phyloP scores from a whole-genome alignment of 2,888 invertebrate genomes.

The Nebria brevicollis region DNA sequence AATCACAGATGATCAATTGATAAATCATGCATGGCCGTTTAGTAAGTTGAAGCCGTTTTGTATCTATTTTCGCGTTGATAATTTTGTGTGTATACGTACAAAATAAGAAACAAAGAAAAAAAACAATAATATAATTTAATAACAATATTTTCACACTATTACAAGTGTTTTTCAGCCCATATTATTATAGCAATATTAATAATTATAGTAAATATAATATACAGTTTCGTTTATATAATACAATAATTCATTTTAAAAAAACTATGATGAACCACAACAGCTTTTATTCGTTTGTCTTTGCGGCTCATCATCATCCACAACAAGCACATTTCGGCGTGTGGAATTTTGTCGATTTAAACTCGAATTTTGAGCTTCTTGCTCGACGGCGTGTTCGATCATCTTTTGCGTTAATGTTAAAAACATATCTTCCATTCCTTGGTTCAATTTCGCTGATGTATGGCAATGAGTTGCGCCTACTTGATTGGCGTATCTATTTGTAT shows the following conservation, averaged over 20 bases:
- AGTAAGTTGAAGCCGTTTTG: not conserved
- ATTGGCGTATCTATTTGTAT: slow-evolving; percentile 79
- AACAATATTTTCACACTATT: not conserved
- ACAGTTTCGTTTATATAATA: not conserved
- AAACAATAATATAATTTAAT: not conserved
- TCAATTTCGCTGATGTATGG: slow-evolving; percentile 92
- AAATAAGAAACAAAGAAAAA: not conserved
- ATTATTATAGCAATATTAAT: not conserved
- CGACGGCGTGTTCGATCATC: slow-evolving; percentile 69
- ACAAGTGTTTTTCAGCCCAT: not conserved
- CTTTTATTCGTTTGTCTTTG: slow-evolving; percentile 52
- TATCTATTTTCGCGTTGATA: not conserved
- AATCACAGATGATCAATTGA: not conserved
- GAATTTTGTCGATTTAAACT: slow-evolving; percentile 58
- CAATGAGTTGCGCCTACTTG: slow-evolving; percentile 93
- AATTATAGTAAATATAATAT: not conserved
- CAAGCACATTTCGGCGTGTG: slow-evolving; percentile 58
- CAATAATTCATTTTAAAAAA: not conserved
- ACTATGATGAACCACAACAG: slow-evolving; percentile 57
- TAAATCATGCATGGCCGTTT: too few species aligned
- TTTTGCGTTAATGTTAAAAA: slow-evolving; percentile 84
- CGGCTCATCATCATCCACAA: slow-evolving; percentile 59
- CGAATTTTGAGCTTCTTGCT: slow-evolving; percentile 56
- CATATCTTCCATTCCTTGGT: slow-evolving; percentile 90
- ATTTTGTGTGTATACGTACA: not conserved